Evolutionary conservation across 2,113 vertebrate species (phyloP), one percentile per base, ranked within the genome.

Genomic region (Charina bottae): DNA sequence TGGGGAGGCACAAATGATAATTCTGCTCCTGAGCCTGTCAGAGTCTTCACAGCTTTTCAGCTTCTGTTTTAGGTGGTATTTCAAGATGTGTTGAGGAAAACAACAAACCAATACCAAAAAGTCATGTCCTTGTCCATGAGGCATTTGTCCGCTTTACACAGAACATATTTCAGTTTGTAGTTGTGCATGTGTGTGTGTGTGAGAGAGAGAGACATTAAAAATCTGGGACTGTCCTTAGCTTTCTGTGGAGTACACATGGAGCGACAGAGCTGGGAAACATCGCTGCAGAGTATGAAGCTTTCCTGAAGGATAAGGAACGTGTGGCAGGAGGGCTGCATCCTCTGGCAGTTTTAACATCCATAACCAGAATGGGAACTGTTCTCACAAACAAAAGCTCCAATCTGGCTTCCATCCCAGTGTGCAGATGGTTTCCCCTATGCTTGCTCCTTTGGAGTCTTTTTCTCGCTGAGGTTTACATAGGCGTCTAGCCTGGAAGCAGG

Each of bases 371-470:
- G 94, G 95, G 96, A 96, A 42, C 12, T 0, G 6, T 64, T 64
- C 94, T 87, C 92, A 87, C 1, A 9, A 91, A 55, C 59, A 64
- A 60, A 21, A 90, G 89, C 83, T 23, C 0, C 78, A 8, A 78
- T 87, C 92, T 97, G 97, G 95, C 95, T 0, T 0, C 0, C 12
- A 87, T 96, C 94, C 96, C 33, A 11, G 92, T 0, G 0, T 0
- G 1, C 95, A 94, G 93, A 91, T 95, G 93, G 94, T 68, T 23
- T 86, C 94, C 92, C 93, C 95, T 92, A 0, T 93, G 93, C 93
- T 90, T 28, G 90, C 92, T 87, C 92, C 91, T 89, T 78, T 94
- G 91, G 92, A 91, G 91, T 85, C 83, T 89, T 95, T 95, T 93
- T 95, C 93, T 93, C 91, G 94, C 94, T 94, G 91, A 90, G 15